phyloP scores from a whole-genome alignment of 2,113 vertebrate species.

The Percopsis transmontana region DNA sequence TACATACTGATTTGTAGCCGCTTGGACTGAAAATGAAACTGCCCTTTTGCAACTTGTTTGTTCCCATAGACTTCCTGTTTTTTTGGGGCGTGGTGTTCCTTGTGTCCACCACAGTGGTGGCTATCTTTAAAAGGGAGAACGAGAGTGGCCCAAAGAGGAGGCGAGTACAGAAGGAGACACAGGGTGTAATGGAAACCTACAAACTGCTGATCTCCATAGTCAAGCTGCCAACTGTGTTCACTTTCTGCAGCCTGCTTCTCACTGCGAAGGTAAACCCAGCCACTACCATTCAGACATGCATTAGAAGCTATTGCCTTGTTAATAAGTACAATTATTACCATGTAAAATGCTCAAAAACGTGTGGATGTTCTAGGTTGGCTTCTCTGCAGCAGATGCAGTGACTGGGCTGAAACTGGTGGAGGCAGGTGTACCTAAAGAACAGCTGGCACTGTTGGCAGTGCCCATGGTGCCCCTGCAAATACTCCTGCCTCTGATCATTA shows the following conservation, averaged over 20 bases:
- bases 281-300: no score
- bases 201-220: constrained; percentile 88
- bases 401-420: constrained; percentile 96
- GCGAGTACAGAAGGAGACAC: constrained; percentile 82
- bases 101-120: constrained; percentile 92
- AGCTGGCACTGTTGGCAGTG: constrained; percentile 92
- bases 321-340: no score
- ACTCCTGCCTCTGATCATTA: constrained; percentile 91
- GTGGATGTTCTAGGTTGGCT: constrained; percentile 84
- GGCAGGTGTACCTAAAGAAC: constrained; percentile 95
- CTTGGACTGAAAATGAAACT: background rate
- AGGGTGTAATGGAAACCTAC: constrained; percentile 94
- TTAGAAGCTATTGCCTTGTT: no score
- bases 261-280: constrained; percentile 86
- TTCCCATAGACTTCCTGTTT: constrained; percentile 90
- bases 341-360: background rate
- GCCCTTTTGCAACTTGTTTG: background rate
- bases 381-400: constrained; percentile 95
- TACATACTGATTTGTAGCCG: background rate
- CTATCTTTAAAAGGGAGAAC: constrained; percentile 91
- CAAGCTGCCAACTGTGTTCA: constrained; percentile 93
- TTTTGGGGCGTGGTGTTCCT: constrained; percentile 95
- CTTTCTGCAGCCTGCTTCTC: constrained; percentile 90
- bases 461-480: constrained; percentile 98
- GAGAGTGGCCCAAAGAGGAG: constrained; percentile 54